These are phyloP conservation scores for Centropus bengalensis DNA, from an alignment of 2,113 vertebrate species.

Conservation along the genomic window DNA sequence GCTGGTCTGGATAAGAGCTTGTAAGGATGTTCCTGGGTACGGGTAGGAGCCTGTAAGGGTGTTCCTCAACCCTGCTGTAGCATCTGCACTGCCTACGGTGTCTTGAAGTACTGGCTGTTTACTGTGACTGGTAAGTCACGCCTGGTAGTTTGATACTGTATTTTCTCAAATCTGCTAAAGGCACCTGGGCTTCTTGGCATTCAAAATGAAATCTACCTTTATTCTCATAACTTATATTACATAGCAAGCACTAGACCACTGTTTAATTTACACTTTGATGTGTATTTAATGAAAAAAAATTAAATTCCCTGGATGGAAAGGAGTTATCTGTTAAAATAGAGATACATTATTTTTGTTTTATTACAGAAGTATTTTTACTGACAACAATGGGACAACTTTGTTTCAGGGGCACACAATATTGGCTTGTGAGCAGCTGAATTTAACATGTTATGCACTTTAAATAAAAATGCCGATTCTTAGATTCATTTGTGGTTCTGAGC, in stretches of 20 bases:
- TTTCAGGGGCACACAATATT: neutral
- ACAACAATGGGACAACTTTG: neutral
- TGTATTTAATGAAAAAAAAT: constrained; percentile 29
- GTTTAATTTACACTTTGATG: constrained; percentile 49
- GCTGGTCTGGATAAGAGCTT: neutral
- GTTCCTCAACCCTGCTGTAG: neutral
- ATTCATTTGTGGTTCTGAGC: neutral
- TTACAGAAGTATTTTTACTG: neutral
- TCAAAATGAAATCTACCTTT: neutral
- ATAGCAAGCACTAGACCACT: constrained; percentile 23
- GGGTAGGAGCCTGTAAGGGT: neutral
- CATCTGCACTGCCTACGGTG: neutral
- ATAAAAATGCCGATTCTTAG: neutral
- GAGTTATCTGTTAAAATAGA: neutral
- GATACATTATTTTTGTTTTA: constrained; percentile 3
- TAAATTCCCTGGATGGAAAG: neutral
- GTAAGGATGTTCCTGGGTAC: too few species aligned
- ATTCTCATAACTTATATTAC: constrained; percentile 17
- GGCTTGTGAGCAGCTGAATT: constrained; percentile 20
- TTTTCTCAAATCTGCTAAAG: neutral
- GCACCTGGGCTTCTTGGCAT: neutral
- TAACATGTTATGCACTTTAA: neutral
- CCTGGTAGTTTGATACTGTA: neutral
- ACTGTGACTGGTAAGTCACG: neutral
- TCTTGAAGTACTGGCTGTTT: neutral